A percentile compares a stretch with the other conserved stretches of the same genome.
These are phyloP conservation scores for Cisticola juncidis DNA, from an alignment of 2,113 vertebrate species.

Conservation along the genomic window DNA sequence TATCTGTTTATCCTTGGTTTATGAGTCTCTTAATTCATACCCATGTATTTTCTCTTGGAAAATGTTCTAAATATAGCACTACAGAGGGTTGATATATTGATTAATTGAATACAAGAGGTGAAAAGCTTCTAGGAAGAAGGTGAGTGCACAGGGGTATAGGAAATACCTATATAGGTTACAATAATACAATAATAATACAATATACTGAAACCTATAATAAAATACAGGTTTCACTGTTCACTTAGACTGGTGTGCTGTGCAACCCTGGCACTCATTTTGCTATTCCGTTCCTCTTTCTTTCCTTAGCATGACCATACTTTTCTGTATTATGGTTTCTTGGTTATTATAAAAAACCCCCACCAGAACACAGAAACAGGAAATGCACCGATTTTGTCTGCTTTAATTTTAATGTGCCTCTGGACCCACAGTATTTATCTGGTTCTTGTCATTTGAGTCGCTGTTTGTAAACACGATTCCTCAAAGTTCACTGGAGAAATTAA, in stretches of 20 bases:
- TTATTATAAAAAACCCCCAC: fast-evolving
- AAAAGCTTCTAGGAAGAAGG: background rate
- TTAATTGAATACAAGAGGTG: background rate
- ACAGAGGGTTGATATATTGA: background rate
- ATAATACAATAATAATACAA: no score
- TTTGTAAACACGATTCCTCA: background rate
- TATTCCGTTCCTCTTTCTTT: background rate
- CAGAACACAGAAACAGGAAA: background rate
- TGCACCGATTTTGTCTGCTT: background rate
- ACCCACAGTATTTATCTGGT: background rate
- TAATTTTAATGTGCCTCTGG: background rate
- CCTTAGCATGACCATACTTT: background rate
- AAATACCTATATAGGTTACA: background rate
- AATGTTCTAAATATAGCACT: background rate
- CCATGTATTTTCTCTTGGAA: background rate
- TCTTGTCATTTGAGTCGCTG: background rate
- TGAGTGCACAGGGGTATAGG: fast-evolving
- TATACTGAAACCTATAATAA: no score
- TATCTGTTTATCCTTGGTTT: background rate
- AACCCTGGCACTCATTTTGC: background rate
- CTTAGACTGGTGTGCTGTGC: background rate
- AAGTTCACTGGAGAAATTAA: background rate
- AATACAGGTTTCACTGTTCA: background rate
- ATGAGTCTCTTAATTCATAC: background rate
- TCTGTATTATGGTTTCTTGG: background rate